Evolutionary conservation across 2,888 invertebrate species (phyloP), one percentile per base, ranked within the genome.

Genomic region (Chrysomela aeneicollis): DNA sequence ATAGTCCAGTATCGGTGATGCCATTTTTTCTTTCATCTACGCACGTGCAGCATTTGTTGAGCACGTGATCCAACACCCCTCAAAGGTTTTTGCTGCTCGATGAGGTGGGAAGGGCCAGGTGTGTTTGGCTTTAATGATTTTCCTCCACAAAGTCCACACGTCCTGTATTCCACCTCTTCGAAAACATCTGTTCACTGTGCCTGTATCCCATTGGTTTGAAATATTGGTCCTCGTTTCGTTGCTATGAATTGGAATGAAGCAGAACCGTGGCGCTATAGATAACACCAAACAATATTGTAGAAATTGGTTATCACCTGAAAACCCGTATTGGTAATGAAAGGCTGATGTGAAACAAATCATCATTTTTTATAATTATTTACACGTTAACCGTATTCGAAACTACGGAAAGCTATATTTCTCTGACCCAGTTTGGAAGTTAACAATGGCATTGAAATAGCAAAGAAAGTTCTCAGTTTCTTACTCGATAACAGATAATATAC

Each of bases 381-480:
- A 35, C 50, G 42, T 46, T 57, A 57, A 57, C 55, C 26, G 47
- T 57, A 46, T 10, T 15, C 3, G 46, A 26, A 42, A 52, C 46
- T n/a, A 52, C 52, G 15, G 30, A 64, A 64, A 64, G 46, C 64
- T 52, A 64, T 64, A 61, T 64, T 61, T 17, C 49, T 52, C 32
- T 64, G 60, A 64, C 64, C 64, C 57, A 57, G 47, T 58, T 64
- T 17, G 21, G 18, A 58, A 37, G 52, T 42, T 49, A 57, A 59
- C 59, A 59, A 50, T 59, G 54, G 37, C 55, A 61, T 57, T 26
- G 50, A 50, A 52, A 61, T 64, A 61, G 57, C 60, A 64, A 61
- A 61, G 57, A 64, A 65, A 46, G 53, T 61, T 54, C 59, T n/a
- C n/a, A n/a, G n/a, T n/a, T n/a, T n/a, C n/a, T n/a, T n/a, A n/a